These are phyloP conservation scores for Gonioctena quinquepunctata DNA, from an alignment of 1,140 invertebrate species.

Conservation along the genomic window DNA sequence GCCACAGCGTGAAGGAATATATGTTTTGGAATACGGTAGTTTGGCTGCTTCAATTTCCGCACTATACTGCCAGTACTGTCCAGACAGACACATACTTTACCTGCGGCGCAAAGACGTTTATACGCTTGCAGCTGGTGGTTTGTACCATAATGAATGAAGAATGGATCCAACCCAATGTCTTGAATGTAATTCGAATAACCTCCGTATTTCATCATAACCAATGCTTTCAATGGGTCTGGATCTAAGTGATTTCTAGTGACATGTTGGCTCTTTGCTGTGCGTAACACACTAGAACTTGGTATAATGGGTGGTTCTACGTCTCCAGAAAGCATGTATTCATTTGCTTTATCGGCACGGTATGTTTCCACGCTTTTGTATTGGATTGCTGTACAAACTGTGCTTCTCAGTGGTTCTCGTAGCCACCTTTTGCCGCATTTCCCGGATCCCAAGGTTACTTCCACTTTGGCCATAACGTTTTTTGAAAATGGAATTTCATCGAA, in stretches of 20 bases:
- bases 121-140: neutral
- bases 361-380: neutral
- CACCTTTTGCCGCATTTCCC: neutral
- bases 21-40: neutral
- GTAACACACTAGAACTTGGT: neutral
- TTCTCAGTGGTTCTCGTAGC: neutral
- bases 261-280: neutral
- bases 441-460: neutral
- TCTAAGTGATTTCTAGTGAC: neutral
- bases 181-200: neutral
- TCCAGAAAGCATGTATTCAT: neutral
- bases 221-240: neutral
- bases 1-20: neutral
- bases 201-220: neutral
- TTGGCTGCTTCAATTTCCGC: neutral
- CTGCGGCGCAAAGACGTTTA: neutral
- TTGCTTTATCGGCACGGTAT: neutral
- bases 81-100: neutral
- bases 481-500: neutral
- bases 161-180: neutral
- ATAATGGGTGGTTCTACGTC: neutral
- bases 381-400: neutral
- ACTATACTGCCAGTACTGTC: neutral
- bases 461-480: neutral
- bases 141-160: neutral